Base-by-base conservation (phyloP, 2,797 vertebrate genomes). In the Salmo trutta region DNA sequence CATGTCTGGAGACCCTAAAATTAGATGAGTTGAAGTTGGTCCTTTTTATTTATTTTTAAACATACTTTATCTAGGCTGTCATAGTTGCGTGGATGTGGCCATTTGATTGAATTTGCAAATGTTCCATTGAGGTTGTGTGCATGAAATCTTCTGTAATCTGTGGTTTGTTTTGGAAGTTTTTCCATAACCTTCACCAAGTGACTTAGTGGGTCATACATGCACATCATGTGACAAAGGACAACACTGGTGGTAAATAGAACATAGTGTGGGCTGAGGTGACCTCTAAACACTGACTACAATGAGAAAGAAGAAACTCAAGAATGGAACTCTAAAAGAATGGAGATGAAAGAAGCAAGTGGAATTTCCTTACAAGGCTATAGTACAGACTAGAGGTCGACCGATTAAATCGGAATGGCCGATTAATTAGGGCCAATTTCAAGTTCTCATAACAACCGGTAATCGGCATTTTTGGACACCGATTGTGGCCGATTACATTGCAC, bases 151-250 rank as follows among this genome's bases (percentile, higher is more conserved):
- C 27, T 59, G 54, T 59, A 17, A 59, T 17, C n/a, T 59, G 15
- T 56, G 64, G 64, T 66, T 27, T 16, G 29, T 14, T 68, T 80
- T 76, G 5, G 19, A 33, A 47, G 21, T 47, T 59, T 72, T 75
- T 68, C 21, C 62, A 72, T 77, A 66, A 12, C 29, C 65, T 17
- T 29, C 27, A 67, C 27, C 27, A 67, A 31, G 4, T 17, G 29
- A 67, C 65, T 29, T 15, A 27, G 64, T 27, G 8, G 24, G 4
- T 12, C 64, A 66, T 66, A 29, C 64, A 66, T 6, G 64, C 24
- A 14, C 24, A 29, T 71, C 36, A 69, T 36, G 64, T 70, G 68
- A 36, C 33, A 5, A n/a, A 52, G 7, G 41, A 24, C 69, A 71
- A 27, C 15, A 24, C 70, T 6, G 70, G 7, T 24, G 21, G 47